These are phyloP conservation scores for Synanthedon tipuliformis DNA, from an alignment of 2,888 invertebrate species.

Conservation along the genomic window DNA sequence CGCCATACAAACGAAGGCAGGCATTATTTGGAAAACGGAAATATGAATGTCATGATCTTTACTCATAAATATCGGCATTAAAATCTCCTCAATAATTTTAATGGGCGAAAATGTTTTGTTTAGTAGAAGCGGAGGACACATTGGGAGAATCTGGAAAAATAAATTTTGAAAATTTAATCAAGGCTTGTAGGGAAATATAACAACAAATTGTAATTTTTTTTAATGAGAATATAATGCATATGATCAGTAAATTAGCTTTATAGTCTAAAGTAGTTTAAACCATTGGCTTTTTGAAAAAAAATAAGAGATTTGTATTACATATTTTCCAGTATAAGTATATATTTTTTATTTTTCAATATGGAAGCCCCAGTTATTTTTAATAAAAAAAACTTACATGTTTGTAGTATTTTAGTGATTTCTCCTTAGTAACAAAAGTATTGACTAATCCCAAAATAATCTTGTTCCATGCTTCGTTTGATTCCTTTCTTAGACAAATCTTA, in stretches of 20 bases:
- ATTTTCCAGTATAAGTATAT: no score
- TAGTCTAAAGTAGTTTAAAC: no score
- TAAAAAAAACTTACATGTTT: not conserved
- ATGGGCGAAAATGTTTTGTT: conserved; percentile 41
- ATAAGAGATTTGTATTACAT: no score
- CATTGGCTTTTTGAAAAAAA: no score
- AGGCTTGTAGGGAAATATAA: not conserved
- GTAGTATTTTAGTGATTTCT: not conserved
- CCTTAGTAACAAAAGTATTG: not conserved
- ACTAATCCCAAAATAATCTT: conserved; percentile 18
- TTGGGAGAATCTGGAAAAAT: conserved; percentile 39
- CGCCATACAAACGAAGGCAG: conserved; percentile 43
- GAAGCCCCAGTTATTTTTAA: not conserved
- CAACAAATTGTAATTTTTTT: not conserved
- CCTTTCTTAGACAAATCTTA: conserved; percentile 23
- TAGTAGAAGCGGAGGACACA: conserved; percentile 40
- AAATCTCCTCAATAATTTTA: conserved; percentile 48
- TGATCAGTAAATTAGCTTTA: no score
- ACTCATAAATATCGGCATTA: conserved; percentile 48
- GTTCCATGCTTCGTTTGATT: conserved; percentile 16
- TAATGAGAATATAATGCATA: no score
- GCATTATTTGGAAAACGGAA: conserved; percentile 27
- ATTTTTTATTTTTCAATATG: no score
- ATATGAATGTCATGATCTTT: conserved; percentile 33
- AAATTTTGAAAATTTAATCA: not conserved